Evolutionary conservation across 2,888 invertebrate species (phyloP).

Genomic region (Callimorpha dominula): DNA sequence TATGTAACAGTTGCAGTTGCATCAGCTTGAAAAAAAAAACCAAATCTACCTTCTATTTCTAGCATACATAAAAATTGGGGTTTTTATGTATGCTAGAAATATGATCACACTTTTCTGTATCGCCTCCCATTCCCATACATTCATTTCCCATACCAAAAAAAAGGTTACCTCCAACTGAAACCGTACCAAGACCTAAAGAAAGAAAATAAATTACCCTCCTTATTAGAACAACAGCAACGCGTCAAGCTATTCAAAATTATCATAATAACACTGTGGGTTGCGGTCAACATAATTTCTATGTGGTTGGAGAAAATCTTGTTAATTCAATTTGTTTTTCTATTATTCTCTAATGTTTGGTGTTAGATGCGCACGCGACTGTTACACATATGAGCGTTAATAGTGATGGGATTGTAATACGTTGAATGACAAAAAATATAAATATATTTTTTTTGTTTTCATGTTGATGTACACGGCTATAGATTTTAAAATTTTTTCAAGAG

Average conservation of each 20-base stretch:
- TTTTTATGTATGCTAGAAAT: too few species aligned
- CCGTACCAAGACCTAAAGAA: neutral
- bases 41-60: too few species aligned
- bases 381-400: conserved; percentile 42
- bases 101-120: neutral
- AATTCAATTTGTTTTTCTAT: conserved; percentile 63
- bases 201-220: conserved; percentile 23
- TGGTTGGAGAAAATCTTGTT: conserved; percentile 59
- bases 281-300: conserved; percentile 51
- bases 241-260: conserved; percentile 38
- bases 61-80: neutral
- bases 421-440: conserved; percentile 37
- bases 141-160: conserved; percentile 1
- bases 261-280: conserved; percentile 44
- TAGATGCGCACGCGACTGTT: conserved; percentile 52
- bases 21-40: too few species aligned
- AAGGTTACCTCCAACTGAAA: conserved; percentile 9
- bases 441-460: neutral
- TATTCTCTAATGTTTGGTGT: conserved; percentile 54
- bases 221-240: conserved; percentile 11
- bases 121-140: neutral
- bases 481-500: neutral
- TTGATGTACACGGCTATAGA: neutral
- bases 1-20: neutral
- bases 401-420: conserved; percentile 27